Base-by-base conservation (phyloP, 2,113 vertebrate species). In the Phycodurus eques region DNA sequence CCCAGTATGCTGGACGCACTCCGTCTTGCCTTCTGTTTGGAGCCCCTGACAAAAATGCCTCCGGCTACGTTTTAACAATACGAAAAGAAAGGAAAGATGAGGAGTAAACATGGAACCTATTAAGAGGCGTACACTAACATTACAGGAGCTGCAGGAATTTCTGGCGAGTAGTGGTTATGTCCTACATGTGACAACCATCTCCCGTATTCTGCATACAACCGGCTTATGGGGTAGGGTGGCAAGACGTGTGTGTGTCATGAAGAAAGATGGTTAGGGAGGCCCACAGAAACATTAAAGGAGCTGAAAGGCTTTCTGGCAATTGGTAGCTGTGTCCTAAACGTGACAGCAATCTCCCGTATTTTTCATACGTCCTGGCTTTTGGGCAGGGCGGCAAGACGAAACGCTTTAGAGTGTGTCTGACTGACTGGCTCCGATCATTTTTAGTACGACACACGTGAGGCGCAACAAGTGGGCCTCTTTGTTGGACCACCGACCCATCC, bases 391-490 rank as follows among this genome's bases (percentile, higher is more conserved):
- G 3, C 20, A 4, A 27, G 4, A 31, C 56, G 27, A 12, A 2
- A 51, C 17, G 49, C 49, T 17, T 4, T 27, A 14, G 6, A 35
- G 31, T 2, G 59, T 7, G 15, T 35, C 59, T 10, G 22, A 22
- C 43, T 27, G 2, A 44, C 62, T 8, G 19, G 42, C 63, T 8
- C 39, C 62, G 10, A n/a, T 43, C 39, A 6, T 19, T 14, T 65
- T 65, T n/a, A 17, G 44, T 72, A 72, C 51, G 22, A 64, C 64
- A 53, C 53, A 75, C 73, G 80, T 79, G 71, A 77, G 42, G 68
- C 43, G 81, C 79, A 47, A 83, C 80, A 83, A 86, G 82, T 72
- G 67, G 76, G 59, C 69, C 83, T 85, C 89, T 91, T 89, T 87
- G 87, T 87, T 75, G 75, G 42, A 33, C 53, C 68, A 81, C 75